Conservation (phyloP, 2,888 invertebrate species). For the Platycheirus rosarum region DNA sequence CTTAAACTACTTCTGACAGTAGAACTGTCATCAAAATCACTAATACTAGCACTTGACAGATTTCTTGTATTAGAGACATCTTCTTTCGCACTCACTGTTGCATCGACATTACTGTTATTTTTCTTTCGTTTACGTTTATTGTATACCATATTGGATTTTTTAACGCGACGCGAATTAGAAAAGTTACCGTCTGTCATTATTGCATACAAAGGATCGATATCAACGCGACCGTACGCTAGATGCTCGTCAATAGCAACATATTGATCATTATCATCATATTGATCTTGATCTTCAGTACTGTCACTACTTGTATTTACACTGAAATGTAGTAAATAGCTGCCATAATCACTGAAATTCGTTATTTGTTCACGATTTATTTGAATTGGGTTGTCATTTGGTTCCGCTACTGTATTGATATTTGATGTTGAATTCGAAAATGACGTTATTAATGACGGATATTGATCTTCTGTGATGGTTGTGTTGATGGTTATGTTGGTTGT, state of each 20-base stretch:
- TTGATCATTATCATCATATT: conserved; percentile 77
- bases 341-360: conserved; percentile 64
- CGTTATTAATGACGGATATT: conserved; percentile 22
- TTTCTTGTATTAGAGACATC: conserved; percentile 65
- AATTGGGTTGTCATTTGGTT: conserved; percentile 32
- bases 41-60: conserved; percentile 71
- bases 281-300: conserved; percentile 76
- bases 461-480: conserved; percentile 25
- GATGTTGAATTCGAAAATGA: conserved; percentile 47
- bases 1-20: conserved; percentile 52
- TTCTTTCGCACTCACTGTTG: conserved; percentile 30
- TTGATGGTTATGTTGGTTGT: conserved; percentile 24
- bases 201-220: conserved; percentile 56
- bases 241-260: conserved; percentile 56
- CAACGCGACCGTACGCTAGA: conserved; percentile 52
- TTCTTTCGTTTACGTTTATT: conserved; percentile 75
- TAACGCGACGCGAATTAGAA: conserved; percentile 73
- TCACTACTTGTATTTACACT: conserved; percentile 60
- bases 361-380: conserved; percentile 39
- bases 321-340: conserved; percentile 54
- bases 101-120: conserved; percentile 31
- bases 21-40: conserved; percentile 47
- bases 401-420: conserved; percentile 39
- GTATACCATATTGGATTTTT: conserved; percentile 70
- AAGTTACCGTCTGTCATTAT: conserved; percentile 60